Evolutionary conservation across 2,797 vertebrate species (phyloP), one percentile per base, ranked within the genome.

Genomic region (Bradypodion ventrale): DNA sequence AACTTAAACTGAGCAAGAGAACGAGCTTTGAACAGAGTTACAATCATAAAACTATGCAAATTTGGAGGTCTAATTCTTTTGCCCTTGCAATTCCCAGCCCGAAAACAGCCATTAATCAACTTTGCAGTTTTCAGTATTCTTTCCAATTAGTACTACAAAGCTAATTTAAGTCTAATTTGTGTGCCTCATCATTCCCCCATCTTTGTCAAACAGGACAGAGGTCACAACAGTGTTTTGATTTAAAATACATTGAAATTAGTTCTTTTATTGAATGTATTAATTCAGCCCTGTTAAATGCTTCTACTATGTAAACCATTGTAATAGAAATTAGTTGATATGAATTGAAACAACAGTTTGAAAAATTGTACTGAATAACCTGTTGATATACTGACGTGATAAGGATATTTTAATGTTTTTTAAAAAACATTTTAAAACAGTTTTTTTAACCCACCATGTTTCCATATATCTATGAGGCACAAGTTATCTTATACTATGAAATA

Each of bases 71-170:
- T 90, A 84, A 89, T 90, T 91, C 42, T 90, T 83, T 90, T 87
- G 59, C 90, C 72, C 19, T 87, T 85, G 69, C 19, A 81, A 1
- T 90, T 66, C 72, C 81, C 35, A 90, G 42, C 40, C 70, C 72
- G 79, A 87, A 40, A 90, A 76, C 23, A 76, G 73, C 68, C 63
- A 76, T 93, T 94, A 91, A 92, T 91, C 85, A 93, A 59, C 42
- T 69, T 82, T 78, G 78, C 2, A 82, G 62, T 84, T 83, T 74
- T 74, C 1, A 76, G 42, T 81, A 62, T 88, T 90, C 87, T 89
- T 60, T 90, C 76, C 78, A 87, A 44, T 94, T 91, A 91, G 75
- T 68, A 83, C 21, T 75, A 75, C 69, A 90, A 87, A 89, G 78
- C 52, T 92, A 85, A 83, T 88, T 81, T 25, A 85, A 89, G 49